A percentile compares a stretch with the other conserved stretches of the same genome.
phyloP scores from a whole-genome alignment of 1,140 invertebrate genomes.

The Meloidogyne floridensis region DNA sequence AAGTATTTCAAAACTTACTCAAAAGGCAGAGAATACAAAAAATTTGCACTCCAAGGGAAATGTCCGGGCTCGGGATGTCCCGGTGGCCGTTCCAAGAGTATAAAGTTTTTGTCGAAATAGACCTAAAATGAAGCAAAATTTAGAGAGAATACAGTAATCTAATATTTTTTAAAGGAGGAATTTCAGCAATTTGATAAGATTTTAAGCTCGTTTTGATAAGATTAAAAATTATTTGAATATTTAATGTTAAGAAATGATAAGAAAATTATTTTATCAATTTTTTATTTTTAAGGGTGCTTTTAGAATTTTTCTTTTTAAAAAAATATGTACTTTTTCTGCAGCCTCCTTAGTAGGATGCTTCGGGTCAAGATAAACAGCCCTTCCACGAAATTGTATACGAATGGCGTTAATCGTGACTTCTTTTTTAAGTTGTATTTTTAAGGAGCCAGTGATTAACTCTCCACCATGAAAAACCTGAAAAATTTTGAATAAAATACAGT shows the following conservation, averaged over 20 bases:
- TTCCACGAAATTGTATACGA: conserved; percentile 44
- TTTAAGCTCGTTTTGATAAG: conserved; percentile 1
- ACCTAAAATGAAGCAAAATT: conserved; percentile 42
- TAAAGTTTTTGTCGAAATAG: conserved; percentile 57
- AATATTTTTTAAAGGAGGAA: no score
- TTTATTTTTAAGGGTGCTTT: no score
- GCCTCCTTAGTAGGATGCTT: conserved; percentile 32
- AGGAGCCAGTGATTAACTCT: conserved; percentile 43
- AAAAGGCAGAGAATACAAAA: conserved; percentile 52
- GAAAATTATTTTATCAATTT: no score
- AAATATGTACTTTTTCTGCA: conserved; percentile 39
- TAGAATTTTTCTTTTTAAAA: conserved; percentile 16
- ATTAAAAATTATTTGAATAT: no score
- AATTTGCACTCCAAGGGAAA: conserved; percentile 52
- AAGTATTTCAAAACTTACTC: conserved; percentile 27
- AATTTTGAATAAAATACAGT: no score
- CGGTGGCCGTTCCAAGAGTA: conserved; percentile 52
- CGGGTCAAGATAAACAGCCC: conserved; percentile 11
- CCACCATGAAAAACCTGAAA: conserved; percentile 46
- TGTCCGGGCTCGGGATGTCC: conserved; percentile 52
- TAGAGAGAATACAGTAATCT: not conserved
- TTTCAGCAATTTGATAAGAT: not conserved
- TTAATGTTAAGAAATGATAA: no score
- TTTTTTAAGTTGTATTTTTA: conserved; percentile 51
- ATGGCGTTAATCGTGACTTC: conserved; percentile 49